Evolutionary conservation across 2,888 invertebrate species (phyloP), one percentile per base, ranked within the genome.

Genomic region (Nemotelus nigrinus): DNA sequence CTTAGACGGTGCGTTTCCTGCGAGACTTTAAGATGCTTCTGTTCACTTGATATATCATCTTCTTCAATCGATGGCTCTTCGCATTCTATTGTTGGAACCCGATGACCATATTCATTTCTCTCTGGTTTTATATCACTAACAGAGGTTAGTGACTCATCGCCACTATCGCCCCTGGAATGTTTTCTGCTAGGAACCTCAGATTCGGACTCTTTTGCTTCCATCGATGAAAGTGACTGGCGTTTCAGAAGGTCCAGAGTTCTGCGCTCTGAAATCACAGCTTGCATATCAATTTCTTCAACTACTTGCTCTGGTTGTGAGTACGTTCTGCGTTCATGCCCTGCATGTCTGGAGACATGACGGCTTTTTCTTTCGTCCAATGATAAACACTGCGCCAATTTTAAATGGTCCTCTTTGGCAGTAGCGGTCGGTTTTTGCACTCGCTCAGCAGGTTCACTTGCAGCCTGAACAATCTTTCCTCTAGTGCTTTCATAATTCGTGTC

Each of bases 81-180:
- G 76, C 87, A 87, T 78, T 87, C 87, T 50, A 87, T 87, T 3
- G 87, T 87, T n/a, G 87, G 87, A 6, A 87, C 86, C 2, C 87
- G 83, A 77, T 86, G 86, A 0, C 84, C 84, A 77, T 84, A 86
- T 63, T 89, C 89, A n/a, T 88, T 88, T 25, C 78, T 76, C 81
- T 87, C 86, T 25, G 87, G 87, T 84, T 90, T 91, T 53, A 91
- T 83, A 65, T 91, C 91, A 81, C 90, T 91, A 0, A 91, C 90
- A 85, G 92, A 91, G 0, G 92, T 92, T 80, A 92, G 86, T 4
- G 92, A 92, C 82, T 93, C 93, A 82, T 93, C 93, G 82, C 91
- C 92, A 81, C 92, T 92, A 2, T 87, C 88, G 0, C 89, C 88
- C 80, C 88, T 89, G 0, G 89, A 88, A 81, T 88, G 89, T 77